These are phyloP conservation scores for Anaspis maculata DNA, from an alignment of 2,888 invertebrate species.

Conservation along the genomic window DNA sequence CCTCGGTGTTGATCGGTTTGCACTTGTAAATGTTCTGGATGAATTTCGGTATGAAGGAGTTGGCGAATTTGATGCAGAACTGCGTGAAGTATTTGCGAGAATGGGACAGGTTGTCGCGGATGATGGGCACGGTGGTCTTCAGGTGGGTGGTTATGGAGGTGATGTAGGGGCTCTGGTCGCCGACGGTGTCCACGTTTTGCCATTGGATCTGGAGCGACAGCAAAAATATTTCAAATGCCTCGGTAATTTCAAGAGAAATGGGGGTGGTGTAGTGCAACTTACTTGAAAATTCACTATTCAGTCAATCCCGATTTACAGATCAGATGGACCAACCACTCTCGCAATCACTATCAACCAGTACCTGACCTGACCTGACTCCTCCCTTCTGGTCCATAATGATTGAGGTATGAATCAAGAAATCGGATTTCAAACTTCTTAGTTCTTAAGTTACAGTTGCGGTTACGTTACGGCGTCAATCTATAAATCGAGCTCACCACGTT, in stretches of 20 bases:
- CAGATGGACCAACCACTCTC: too few species aligned
- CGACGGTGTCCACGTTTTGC: slow-evolving; percentile 88
- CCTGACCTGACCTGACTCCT: too few species aligned
- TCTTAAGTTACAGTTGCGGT: too few species aligned
- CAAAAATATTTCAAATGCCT: too few species aligned
- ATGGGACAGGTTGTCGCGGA: slow-evolving; percentile 81
- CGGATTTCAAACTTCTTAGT: too few species aligned
- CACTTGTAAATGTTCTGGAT: slow-evolving; percentile 86
- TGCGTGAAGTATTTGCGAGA: slow-evolving; percentile 97
- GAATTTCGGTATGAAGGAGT: slow-evolving; percentile 91
- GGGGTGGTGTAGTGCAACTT: not conserved
- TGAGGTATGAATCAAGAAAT: too few species aligned
- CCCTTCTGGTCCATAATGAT: too few species aligned
- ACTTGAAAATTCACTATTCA: too few species aligned
- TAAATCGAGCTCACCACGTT: too few species aligned
- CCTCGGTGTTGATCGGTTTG: slow-evolving; percentile 79
- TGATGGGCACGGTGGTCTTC: slow-evolving; percentile 76
- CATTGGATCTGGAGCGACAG: slow-evolving; percentile 61
- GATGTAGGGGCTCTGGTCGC: slow-evolving; percentile 94
- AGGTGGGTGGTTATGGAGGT: slow-evolving; percentile 82
- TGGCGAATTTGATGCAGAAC: slow-evolving; percentile 93
- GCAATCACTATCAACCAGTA: too few species aligned
- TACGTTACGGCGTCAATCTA: too few species aligned
- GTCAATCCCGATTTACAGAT: too few species aligned
- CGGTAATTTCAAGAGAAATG: not conserved